Conservation (phyloP, 2,888 invertebrate genomes). For the Xiphydria camelus region DNA sequence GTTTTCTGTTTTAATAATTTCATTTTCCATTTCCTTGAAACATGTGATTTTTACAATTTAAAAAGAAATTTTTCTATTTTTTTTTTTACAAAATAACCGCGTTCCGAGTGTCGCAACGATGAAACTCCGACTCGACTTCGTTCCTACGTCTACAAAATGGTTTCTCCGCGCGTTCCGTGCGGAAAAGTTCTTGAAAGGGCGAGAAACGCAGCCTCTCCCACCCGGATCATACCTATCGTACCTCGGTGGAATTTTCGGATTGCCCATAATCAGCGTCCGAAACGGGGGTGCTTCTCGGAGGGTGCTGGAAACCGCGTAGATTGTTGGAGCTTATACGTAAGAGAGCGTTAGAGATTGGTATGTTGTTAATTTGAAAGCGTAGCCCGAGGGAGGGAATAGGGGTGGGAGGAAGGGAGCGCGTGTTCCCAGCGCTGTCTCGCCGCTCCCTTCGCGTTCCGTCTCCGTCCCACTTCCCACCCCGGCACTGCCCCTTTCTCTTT, state of each 20-base stretch:
- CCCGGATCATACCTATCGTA: neutral
- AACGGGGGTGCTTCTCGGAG: neutral
- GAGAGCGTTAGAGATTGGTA: conserved; percentile 50
- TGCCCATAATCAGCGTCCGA: conserved; percentile 3
- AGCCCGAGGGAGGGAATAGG: conserved; percentile 42
- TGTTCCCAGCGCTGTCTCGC: neutral
- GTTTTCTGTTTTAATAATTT: too few species aligned
- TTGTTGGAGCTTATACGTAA: conserved; percentile 38
- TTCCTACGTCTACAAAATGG: too few species aligned
- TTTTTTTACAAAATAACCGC: too few species aligned
- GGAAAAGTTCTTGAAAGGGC: neutral
- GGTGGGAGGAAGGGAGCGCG: conserved; percentile 24
- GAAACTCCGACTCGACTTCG: too few species aligned
- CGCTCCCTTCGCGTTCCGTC: conserved; percentile 13
- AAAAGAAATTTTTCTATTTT: too few species aligned
- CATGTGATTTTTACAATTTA: too few species aligned
- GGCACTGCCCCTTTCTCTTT: conserved; percentile 8
- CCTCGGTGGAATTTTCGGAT: conserved; percentile 1
- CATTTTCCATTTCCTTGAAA: too few species aligned
- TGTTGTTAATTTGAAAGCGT: conserved; percentile 57
- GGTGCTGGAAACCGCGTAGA: conserved; percentile 23
- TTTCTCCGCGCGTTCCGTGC: too few species aligned
- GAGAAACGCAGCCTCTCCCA: neutral
- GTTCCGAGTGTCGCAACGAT: too few species aligned
- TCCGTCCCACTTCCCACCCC: neutral